Evolutionary conservation across 2,113 vertebrate species (phyloP), one percentile per base, ranked within the genome.

Genomic region (Hippocampus comes): DNA sequence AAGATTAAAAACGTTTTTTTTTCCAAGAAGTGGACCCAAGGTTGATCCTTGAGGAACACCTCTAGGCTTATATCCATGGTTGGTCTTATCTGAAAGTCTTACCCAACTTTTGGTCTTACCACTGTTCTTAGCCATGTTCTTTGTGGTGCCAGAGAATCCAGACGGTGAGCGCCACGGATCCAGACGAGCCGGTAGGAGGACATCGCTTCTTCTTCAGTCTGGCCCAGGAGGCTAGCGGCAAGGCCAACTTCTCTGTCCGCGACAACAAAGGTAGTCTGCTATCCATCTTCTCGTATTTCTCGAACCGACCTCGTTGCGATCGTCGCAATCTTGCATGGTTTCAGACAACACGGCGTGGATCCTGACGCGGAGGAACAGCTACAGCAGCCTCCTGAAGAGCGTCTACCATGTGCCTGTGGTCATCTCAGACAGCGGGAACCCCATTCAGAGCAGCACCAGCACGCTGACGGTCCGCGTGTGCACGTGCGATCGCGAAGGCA

Each of bases 281-380:
- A 0, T 17, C 27, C 15, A 6, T 56, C n/a, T 56, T 25, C 12
- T 60, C 27, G 14, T 14, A 5, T 30, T 30, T 60, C 27, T 1
- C 6, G 20, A 53, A 53, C 7, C 20, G 7, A 9, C 2, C 51
- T 14, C 2, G 57, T 5, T 15, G 1, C 3, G 2, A 21, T 2
- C 2, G 34, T 42, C 34, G 5, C 6, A 5, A 41, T 5, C 17
- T 17, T 17, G 34, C 5, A 8, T 10, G n/a, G 9, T 89, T 89
- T 43, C 92, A 99, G 97, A 99, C 89, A 98, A 99, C 90, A 98
- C 97, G 0, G 97, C 96, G 0, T 93, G 94, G 77, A 95, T 99
- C 90, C 90, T 95, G 59, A 97, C 96, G 0, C 89, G 92, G 71
- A 93, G 92, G 87, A 94, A 81, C 85, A 93, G 95, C 87, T 98